A percentile compares a stretch with the other conserved stretches of the same genome.
These are phyloP conservation scores for Charaxes varanes DNA, from an alignment of 1,140 invertebrate species.

Conservation along the genomic window DNA sequence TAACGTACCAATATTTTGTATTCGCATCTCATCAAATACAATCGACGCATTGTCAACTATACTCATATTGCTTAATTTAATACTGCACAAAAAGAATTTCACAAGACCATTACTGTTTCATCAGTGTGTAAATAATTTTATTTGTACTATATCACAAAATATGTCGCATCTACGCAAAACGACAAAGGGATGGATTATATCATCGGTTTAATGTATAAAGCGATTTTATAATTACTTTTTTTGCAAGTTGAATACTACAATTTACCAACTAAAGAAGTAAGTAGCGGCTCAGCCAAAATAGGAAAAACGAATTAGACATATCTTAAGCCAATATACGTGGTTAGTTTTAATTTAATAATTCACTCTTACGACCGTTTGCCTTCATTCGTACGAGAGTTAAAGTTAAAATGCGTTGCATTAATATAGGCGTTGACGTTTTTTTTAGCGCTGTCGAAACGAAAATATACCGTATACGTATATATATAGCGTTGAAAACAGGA, in stretches of 20 bases:
- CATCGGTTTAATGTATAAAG: conserved; percentile 4
- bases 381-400: too few species aligned
- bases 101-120: conserved; percentile 11
- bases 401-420: too few species aligned
- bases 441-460: too few species aligned
- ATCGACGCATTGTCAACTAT: conserved; percentile 9
- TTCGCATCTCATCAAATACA: conserved; percentile 1
- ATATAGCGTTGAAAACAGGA: too few species aligned
- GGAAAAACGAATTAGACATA: conserved; percentile 36
- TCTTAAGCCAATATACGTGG: conserved; percentile 51
- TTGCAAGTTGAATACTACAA: conserved; percentile 1
- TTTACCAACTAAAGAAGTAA: conserved; percentile 24
- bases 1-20: conserved; percentile 13
- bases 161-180: conserved; percentile 30
- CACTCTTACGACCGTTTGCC: too few species aligned
- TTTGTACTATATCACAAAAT: conserved; percentile 71
- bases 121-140: conserved; percentile 39
- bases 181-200: conserved; percentile 22
- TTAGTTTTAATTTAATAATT: too few species aligned
- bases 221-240: conserved; percentile 6
- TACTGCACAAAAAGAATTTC: conserved; percentile 27
- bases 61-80: conserved; percentile 30
- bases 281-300: conserved; percentile 48
- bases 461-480: too few species aligned
- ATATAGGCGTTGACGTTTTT: too few species aligned